phyloP scores from a whole-genome alignment of 2,113 vertebrate species.

The Maylandia zebra region DNA sequence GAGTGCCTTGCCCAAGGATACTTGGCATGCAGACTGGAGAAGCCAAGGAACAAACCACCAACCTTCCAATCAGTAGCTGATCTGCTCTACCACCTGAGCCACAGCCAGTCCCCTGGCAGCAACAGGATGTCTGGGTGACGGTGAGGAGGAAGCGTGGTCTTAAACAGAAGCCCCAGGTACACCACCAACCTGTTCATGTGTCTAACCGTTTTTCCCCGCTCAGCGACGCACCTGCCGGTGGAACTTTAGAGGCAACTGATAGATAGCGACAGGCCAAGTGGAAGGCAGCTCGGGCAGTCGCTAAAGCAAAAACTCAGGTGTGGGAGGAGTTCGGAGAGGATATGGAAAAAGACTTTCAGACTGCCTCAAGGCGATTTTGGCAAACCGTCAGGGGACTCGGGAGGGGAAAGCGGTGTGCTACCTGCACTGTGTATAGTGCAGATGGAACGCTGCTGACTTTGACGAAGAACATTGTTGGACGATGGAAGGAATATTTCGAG shows the following conservation, averaged over 20 bases:
- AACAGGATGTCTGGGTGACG: neutral
- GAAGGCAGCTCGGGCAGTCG: neutral
- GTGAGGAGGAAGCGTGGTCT: neutral
- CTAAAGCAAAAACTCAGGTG: neutral
- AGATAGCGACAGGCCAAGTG: neutral
- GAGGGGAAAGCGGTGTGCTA: neutral
- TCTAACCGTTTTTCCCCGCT: neutral
- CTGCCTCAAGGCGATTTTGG: neutral
- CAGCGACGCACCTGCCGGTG: accelerated
- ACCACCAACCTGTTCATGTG: neutral
- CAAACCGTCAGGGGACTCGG: neutral
- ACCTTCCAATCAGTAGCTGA: neutral
- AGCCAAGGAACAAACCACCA: neutral
- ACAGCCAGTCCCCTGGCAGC: neutral
- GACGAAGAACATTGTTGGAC: neutral
- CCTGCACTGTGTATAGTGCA: neutral
- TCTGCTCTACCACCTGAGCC: neutral
- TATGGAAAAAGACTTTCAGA: neutral
- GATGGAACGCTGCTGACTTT: neutral
- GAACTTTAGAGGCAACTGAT: neutral
- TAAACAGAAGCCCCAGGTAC: neutral
- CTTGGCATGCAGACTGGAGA: neutral
- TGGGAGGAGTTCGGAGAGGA: neutral
- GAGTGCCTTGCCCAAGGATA: neutral
- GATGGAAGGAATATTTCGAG: neutral